Base-by-base conservation (phyloP, 2,888 invertebrate species). In the Hyposoter didymator region DNA sequence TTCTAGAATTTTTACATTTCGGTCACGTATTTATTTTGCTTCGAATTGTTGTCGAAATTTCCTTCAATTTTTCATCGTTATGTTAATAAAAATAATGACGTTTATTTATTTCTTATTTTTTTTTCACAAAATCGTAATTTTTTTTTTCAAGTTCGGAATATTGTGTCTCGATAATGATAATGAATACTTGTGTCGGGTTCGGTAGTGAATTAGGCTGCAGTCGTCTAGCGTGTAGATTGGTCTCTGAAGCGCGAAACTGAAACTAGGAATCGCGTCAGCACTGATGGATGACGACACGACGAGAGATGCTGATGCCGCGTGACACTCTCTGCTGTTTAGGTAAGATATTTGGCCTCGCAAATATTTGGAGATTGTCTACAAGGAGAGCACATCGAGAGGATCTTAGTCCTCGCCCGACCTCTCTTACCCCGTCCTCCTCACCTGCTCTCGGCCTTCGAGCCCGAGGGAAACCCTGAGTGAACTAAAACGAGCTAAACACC, bases 351-450 rank as follows among this genome's bases (percentile, higher is more conserved):
- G 92, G 92, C 90, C 91, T 92, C 89, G 93, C 93, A 93, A 93
- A 93, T 93, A 93, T 93, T 93, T 93, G 93, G 91, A 92, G 93
- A 93, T 93, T 93, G 92, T 93, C 93, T 92, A 93, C 92, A 92
- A 90, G 90, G 91, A 83, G 82, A 83, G 83, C 73, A 76, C 80
- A 85, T 80, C 74, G 82, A 82, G 73, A 79, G 73, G 49, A 72
- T 49, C 70, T 72, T 91, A 90, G 89, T 86, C 87, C 87, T 80
- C 84, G 70, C 84, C 88, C 87, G 47, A 80, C 72, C 55, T 66
- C 78, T 59, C 67, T 72, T 59, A 49, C 70, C 76, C 87, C 90
- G 84, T 76, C 43, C 67, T 78, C 69, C 59, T 70, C 73, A 88
- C 90, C 85, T 76, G 73, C 85, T 76, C 67, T 84, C 80, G 70